phyloP scores from a whole-genome alignment of 2,888 invertebrate species.

The Seladonia tumulorum region DNA sequence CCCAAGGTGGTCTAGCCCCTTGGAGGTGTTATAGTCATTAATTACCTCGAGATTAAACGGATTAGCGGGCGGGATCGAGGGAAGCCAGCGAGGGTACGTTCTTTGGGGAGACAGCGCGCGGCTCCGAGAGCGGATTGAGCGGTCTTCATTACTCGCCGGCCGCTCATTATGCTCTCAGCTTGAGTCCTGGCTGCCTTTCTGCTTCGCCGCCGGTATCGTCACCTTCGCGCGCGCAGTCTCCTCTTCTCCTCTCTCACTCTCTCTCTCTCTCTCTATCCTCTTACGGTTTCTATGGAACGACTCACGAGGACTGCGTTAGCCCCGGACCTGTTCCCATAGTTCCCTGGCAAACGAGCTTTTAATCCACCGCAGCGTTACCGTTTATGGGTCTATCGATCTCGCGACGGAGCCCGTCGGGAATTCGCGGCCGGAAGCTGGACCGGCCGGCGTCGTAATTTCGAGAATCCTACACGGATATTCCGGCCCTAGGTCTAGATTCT shows the following conservation, averaged over 20 bases:
- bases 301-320: conserved; percentile 2
- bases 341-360: conserved; percentile 39
- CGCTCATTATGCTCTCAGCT: conserved; percentile 80
- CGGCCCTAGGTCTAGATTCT: not conserved
- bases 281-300: not conserved
- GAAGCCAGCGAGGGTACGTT: conserved; percentile 63
- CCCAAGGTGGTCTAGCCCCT: not conserved
- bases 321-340: not conserved
- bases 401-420: not conserved
- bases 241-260: not conserved
- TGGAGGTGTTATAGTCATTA: conserved; percentile 73
- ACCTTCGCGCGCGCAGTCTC: conserved; percentile 37
- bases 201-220: conserved; percentile 47
- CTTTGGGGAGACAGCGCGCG: conserved; percentile 69
- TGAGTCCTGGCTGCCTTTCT: conserved; percentile 67
- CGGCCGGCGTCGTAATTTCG: not conserved
- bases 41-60: conserved; percentile 75
- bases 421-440: not conserved
- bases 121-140: conserved; percentile 76
- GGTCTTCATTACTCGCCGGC: conserved; percentile 80
- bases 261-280: not conserved
- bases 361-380: conserved; percentile 25
- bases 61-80: conserved; percentile 68
- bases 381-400: conserved; percentile 34
- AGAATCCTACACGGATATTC: not conserved